Percentiles rank a stretch among this genome's conserved stretches.
phyloP scores from a whole-genome alignment of 2,888 invertebrate genomes.

The Ectemnius cavifrons region DNA sequence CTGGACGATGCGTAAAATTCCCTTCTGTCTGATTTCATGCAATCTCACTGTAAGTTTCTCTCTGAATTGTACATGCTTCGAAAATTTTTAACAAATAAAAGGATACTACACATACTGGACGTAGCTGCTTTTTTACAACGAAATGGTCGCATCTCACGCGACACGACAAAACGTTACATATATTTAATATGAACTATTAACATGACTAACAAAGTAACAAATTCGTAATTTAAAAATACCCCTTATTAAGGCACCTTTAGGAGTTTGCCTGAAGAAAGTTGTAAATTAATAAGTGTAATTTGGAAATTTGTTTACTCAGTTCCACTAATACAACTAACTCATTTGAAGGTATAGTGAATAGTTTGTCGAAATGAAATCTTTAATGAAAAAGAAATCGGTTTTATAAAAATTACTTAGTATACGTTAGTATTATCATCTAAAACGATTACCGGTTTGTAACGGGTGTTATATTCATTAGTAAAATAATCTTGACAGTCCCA shows the following conservation, averaged over 20 bases:
- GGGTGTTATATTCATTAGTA: no score
- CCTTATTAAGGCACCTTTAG: conserved; percentile 22
- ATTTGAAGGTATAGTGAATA: background rate
- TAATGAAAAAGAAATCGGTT: background rate
- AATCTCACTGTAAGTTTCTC: conserved; percentile 26
- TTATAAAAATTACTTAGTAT: conserved; percentile 7
- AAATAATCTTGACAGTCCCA: conserved; percentile 1
- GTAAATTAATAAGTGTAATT: conserved; percentile 9
- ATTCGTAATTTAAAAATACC: conserved; percentile 26
- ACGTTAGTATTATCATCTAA: background rate
- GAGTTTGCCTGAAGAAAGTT: conserved; percentile 10
- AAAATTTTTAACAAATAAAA: conserved; percentile 47
- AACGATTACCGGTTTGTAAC: background rate
- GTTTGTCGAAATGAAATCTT: background rate
- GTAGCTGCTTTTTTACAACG: conserved; percentile 31
- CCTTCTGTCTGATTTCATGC: conserved; percentile 24
- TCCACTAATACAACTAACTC: background rate
- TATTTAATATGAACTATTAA: conserved; percentile 14
- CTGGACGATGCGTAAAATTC: conserved; percentile 28
- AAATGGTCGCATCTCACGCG: conserved; percentile 14
- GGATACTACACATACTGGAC: conserved; percentile 37
- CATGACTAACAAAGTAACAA: conserved; percentile 24
- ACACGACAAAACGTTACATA: conserved; percentile 10
- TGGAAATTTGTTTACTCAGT: background rate
- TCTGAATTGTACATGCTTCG: conserved; percentile 36